phyloP scores from a whole-genome alignment of 2,888 invertebrate species.

The Quadriops clusia region DNA sequence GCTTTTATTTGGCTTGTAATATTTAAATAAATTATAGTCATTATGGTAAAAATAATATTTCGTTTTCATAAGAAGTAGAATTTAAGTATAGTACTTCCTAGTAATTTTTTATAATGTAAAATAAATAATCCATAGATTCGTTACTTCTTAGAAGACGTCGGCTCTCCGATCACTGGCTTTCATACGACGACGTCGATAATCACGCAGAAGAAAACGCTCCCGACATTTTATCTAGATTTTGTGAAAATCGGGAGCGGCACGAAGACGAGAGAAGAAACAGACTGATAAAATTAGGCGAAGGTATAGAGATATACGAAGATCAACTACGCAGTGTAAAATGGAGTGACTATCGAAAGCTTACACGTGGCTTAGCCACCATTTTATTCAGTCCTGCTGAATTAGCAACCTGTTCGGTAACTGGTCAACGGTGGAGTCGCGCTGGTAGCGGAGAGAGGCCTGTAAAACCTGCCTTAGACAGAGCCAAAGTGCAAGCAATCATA shows the following conservation, averaged over 20 bases:
- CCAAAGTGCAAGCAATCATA: conserved; percentile 64
- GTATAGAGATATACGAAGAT: conserved; percentile 61
- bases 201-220: conserved; percentile 2
- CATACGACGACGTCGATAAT: conserved; percentile 15
- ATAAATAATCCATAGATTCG: too few relatives aligned
- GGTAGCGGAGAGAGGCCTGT: conserved; percentile 62
- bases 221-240: conserved; percentile 10
- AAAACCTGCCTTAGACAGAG: conserved; percentile 59
- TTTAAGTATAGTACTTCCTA: too few relatives aligned
- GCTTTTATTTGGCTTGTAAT: too few relatives aligned
- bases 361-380: conserved; percentile 60
- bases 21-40: too few relatives aligned
- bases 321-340: conserved; percentile 59
- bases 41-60: too few relatives aligned
- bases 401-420: conserved; percentile 63
- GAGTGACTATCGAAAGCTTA: conserved; percentile 63
- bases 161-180: conserved; percentile 25
- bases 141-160: conserved; percentile 22
- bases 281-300: conserved; percentile 51
- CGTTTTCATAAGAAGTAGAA: too few relatives aligned
- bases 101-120: too few relatives aligned
- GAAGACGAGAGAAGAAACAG: conserved; percentile 25
- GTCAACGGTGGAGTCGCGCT: conserved; percentile 64
- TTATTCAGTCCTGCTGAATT: conserved; percentile 61
- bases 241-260: conserved; percentile 8